Base-by-base conservation (phyloP, 2,797 vertebrate genomes). In the Bucorvus abyssinicus region DNA sequence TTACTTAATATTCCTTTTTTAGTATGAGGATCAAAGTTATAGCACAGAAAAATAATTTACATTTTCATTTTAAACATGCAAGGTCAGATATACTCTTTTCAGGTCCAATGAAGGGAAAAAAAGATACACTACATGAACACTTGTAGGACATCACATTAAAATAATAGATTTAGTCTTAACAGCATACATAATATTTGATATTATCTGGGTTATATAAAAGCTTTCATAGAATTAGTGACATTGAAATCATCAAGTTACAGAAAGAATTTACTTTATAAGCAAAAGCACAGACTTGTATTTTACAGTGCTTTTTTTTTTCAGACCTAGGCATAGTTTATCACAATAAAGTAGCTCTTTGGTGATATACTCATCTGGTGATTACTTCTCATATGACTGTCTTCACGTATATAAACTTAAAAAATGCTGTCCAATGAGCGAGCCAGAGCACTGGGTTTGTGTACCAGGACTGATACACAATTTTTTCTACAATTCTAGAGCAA, bases 341-440 rank as follows among this genome's bases (percentile, higher is more conserved):
- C 17, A 81, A 77, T 83, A 75, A 77, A 68, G 56, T 65, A 94
- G 57, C 52, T 94, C 65, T 92, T 95, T 91, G 57, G 3, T n/a
- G n/a, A 71, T 86, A 84, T 93, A 94, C 84, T 94, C 17, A 32
- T 89, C 76, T 84, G 42, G 50, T 77, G 92, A 90, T 81, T 82
- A 84, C 59, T 95, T 89, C 42, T 94, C 64, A 90, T 64, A 70
- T 8, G 0, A 82, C 86, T 89, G 42, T 74, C 82, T 89, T 87
- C 32, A 73, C 59, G 52, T 55, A 40, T 74, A 34, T 87, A 91
- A 77, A 91, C 76, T 67, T 90, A 69, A 96, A 95, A 92, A 40
- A 12, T 91, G 38, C 47, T 93, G 65, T 67, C 61, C 34, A 13
- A 55, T 74, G 57, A 87, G 23, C 42, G 32, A 95, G 49, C 29